Evolutionary conservation across 2,797 vertebrate genomes (phyloP), one percentile per base, ranked within the genome.

Genomic region (Muraenolepis orangiensis): DNA sequence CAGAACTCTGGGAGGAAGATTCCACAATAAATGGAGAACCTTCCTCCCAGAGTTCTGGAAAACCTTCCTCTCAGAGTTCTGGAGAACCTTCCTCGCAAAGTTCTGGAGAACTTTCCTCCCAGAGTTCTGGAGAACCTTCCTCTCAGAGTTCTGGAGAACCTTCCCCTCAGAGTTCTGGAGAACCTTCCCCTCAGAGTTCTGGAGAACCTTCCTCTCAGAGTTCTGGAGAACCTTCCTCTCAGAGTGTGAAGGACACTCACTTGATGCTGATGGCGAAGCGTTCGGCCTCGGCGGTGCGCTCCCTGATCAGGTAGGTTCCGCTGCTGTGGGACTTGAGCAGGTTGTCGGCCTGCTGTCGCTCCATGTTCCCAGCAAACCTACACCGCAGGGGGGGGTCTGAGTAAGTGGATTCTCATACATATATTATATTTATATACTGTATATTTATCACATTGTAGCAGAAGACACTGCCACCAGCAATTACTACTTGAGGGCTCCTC

Each of bases 311-410:
- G 92, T 99, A 99, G 18, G 98, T 99, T 71, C 98, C 98, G 0
- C 96, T 99, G 87, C 92, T 93, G 11, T 97, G 98, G 5, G 96
- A 93, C 75, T 97, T 98, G 46, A 99, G 92, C 79, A 98, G 93
- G 90, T 96, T 98, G 92, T 99, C 97, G 0, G 98, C 96, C 90
- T 99, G 98, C 84, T 98, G 96, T 40, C 98, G 87, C 88, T 99
- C 98, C 95, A 99, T 96, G 91, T 95, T 99, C 76, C 98, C 98
- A 0, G 97, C 98, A 72, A 98, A 99, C 98, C 98, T 99, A 71
- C 29, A 26, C 23, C 10, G 66, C 82, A 64, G 69, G 68, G 5
- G 78, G 28, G 30, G 11, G n/a, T n/a, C n/a, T n/a, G n/a, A n/a
- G n/a, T n/a, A n/a, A n/a, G n/a, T n/a, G n/a, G n/a, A n/a, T n/a